Percentiles rank a stretch among this genome's conserved stretches.
Conservation (phyloP, 2,797 vertebrate genomes). For the Amblyraja radiata region DNA sequence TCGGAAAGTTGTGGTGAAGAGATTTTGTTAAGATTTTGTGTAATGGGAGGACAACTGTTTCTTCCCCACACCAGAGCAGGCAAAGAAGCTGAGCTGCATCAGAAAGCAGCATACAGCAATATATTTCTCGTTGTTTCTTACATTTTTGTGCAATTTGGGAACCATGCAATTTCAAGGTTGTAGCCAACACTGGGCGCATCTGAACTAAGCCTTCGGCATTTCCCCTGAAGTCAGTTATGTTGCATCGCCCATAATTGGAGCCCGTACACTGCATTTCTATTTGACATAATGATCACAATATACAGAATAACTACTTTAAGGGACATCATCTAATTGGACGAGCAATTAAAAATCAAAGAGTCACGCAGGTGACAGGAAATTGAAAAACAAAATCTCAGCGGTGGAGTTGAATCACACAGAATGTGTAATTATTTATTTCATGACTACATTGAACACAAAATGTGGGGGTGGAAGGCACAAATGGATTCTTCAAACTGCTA, state of each 20-base stretch:
- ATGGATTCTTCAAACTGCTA: background rate
- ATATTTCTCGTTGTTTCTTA: too few relatives aligned
- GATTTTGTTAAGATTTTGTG: background rate
- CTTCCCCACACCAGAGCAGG: background rate
- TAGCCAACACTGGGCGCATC: background rate
- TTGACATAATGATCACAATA: background rate
- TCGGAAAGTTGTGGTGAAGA: background rate
- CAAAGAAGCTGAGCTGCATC: background rate
- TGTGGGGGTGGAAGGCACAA: background rate
- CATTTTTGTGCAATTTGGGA: background rate
- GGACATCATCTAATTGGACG: background rate
- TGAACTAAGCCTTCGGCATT: background rate
- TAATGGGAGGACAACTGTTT: background rate
- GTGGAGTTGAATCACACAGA: too few relatives aligned
- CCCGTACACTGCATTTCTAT: background rate
- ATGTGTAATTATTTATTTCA: background rate
- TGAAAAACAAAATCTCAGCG: background rate
- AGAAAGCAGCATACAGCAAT: background rate
- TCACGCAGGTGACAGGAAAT: background rate
- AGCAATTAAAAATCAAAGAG: background rate
- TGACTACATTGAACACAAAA: background rate
- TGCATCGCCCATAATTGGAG: background rate
- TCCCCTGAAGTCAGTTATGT: background rate
- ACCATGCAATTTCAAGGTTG: background rate
- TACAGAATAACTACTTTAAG: background rate